Evolutionary conservation across 2,797 vertebrate genomes (phyloP).

Genomic region (Austrolebias charrua): DNA sequence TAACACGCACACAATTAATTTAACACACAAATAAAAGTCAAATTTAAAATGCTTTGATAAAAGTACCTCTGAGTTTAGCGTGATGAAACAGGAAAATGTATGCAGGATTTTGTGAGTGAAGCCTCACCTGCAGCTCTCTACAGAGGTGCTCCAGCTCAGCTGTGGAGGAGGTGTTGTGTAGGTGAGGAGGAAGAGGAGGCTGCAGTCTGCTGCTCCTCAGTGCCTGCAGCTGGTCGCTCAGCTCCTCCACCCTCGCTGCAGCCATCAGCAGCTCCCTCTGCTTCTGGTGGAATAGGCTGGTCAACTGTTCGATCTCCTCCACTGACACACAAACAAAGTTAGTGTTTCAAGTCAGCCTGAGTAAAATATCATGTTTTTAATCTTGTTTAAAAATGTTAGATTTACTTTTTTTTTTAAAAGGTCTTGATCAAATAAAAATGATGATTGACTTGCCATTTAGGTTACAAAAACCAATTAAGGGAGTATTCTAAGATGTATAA

Average conservation of each 20-base stretch:
- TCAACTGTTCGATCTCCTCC: constrained; percentile 97
- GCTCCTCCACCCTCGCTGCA: constrained; percentile 88
- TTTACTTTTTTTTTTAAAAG: too few species aligned
- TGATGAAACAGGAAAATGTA: neutral
- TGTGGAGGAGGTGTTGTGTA: constrained; percentile 65
- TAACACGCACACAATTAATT: too few species aligned
- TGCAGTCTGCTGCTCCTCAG: constrained; percentile 87
- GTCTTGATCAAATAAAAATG: too few species aligned
- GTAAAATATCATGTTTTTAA: neutral
- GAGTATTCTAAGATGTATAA: too few species aligned
- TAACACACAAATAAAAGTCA: too few species aligned
- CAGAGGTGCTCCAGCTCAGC: constrained; percentile 89
- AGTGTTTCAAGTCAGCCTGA: neutral
- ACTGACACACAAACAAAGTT: constrained; percentile 72
- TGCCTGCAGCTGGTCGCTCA: constrained; percentile 90
- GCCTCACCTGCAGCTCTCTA: constrained; percentile 92
- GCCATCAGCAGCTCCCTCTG: constrained; percentile 92
- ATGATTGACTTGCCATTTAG: too few species aligned
- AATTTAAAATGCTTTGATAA: too few species aligned
- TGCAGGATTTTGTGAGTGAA: neutral
- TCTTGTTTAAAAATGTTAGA: neutral
- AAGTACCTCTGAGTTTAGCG: too few species aligned
- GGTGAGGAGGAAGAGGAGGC: constrained; percentile 35
- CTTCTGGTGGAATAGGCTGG: constrained; percentile 92
- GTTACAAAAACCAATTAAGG: too few species aligned